Evolutionary conservation across 2,888 invertebrate genomes (phyloP).

Genomic region (Monochamus alternatus): DNA sequence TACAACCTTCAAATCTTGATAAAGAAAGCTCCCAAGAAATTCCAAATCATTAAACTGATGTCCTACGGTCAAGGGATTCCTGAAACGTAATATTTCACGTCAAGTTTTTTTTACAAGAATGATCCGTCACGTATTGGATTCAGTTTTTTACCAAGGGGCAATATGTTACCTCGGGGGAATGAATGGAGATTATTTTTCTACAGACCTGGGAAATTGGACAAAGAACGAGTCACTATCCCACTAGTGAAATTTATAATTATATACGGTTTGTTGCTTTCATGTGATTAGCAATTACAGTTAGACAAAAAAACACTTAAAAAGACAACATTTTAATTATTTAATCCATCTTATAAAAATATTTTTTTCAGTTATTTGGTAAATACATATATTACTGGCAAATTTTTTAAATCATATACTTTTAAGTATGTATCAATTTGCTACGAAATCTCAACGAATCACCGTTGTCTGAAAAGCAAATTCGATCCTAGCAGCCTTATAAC

Average conservation of each 20-base stretch:
- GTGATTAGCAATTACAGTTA: too few relatives aligned
- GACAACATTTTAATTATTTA: too few relatives aligned
- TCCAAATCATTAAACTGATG: not conserved
- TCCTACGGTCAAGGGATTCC: not conserved
- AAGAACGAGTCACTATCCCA: not conserved
- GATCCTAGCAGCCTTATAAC: too few relatives aligned
- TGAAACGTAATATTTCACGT: not conserved
- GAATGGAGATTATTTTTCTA: not conserved
- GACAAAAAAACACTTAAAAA: too few relatives aligned
- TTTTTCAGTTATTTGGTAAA: too few relatives aligned
- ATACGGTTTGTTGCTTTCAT: not conserved
- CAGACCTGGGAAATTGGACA: not conserved
- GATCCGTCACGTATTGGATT: not conserved
- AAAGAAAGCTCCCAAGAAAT: not conserved
- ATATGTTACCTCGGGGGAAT: not conserved
- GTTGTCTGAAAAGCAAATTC: too few relatives aligned
- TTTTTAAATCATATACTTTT: too few relatives aligned
- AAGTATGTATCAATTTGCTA: too few relatives aligned
- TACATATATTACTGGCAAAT: too few relatives aligned
- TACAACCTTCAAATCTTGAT: not conserved
- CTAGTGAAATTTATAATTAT: not conserved
- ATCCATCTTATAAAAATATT: too few relatives aligned
- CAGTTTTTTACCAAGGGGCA: not conserved
- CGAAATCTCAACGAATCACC: too few relatives aligned
- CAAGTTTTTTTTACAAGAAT: not conserved